Percentiles rank a stretch among this genome's conserved stretches.
Conservation (phyloP, 2,113 vertebrate species). For the Brachyhypopomus occidentalis region DNA sequence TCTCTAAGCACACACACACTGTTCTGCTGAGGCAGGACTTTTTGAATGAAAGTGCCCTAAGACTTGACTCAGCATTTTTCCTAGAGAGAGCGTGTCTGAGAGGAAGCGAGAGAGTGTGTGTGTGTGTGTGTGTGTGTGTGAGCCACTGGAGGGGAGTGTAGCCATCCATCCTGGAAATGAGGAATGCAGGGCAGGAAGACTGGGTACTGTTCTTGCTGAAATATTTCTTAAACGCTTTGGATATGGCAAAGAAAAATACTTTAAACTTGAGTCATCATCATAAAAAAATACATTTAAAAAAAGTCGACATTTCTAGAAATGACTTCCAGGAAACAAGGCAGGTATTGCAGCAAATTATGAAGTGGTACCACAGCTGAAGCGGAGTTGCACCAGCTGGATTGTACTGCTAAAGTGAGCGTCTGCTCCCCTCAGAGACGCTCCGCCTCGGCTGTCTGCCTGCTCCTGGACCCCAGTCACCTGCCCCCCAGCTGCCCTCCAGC, state of each 20-base stretch:
- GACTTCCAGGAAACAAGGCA: not conserved
- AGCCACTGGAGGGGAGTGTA: slow-evolving; percentile 1
- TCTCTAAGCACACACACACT: slow-evolving; percentile 39
- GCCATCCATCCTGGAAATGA: slow-evolving; percentile 26
- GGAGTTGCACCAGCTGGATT: not conserved
- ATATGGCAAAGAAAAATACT: not conserved
- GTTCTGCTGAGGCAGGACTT: slow-evolving; percentile 33
- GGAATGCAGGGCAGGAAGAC: slow-evolving; percentile 3
- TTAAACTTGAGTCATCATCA: not conserved
- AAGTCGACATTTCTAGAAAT: not conserved
- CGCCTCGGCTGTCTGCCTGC: slow-evolving; percentile 1
- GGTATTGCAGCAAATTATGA: not conserved
- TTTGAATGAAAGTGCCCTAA: slow-evolving; percentile 27
- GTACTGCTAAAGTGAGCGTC: not conserved
- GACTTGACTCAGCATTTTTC: slow-evolving; percentile 43
- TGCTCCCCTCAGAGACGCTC: slow-evolving; percentile 12
- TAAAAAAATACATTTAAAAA: too few species aligned
- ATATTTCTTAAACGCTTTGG: slow-evolving; percentile 16
- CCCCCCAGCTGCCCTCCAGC: slow-evolving; percentile 10
- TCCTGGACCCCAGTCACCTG: slow-evolving; percentile 17
- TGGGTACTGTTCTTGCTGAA: slow-evolving; percentile 15
- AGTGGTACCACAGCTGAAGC: not conserved
- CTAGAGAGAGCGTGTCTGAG: not conserved
- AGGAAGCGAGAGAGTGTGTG: not conserved
- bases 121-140: not conserved